Conservation (phyloP, 2,113 vertebrate species). For the Anseranas semipalmata region DNA sequence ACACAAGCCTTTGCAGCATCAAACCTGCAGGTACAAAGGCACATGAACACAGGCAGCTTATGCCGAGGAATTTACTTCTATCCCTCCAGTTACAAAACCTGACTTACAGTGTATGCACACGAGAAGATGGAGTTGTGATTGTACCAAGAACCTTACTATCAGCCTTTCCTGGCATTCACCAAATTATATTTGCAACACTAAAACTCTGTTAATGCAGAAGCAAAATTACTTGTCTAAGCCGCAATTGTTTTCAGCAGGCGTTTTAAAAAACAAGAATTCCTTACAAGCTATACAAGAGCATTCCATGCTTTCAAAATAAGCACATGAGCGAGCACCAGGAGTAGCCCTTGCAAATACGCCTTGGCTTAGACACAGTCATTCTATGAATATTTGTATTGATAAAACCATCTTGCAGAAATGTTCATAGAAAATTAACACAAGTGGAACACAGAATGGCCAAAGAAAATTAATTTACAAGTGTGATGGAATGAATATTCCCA, state of each 20-base stretch:
- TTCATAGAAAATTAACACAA: slow-evolving; percentile 31
- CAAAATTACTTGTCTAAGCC: background rate
- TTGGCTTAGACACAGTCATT: background rate
- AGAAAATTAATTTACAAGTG: slow-evolving; percentile 45
- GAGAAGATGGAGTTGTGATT: background rate
- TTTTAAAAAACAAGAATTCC: background rate
- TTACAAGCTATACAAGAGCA: background rate
- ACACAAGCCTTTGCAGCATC: background rate
- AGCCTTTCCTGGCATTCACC: background rate
- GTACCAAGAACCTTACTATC: background rate
- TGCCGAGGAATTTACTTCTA: background rate
- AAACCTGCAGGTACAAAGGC: background rate
- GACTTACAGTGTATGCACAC: background rate
- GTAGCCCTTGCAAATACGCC: background rate
- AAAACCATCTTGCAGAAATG: background rate
- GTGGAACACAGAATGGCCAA: slow-evolving; percentile 15
- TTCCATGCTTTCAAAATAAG: background rate
- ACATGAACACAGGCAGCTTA: background rate
- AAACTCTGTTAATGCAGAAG: background rate
- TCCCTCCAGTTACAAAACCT: background rate
- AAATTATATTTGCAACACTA: background rate
- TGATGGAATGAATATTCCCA: background rate
- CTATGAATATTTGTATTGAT: background rate
- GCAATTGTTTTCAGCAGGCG: background rate
- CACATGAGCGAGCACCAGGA: background rate